These are phyloP conservation scores for Microcaecilia unicolor DNA, from an alignment of 2,797 vertebrate species.

Conservation along the genomic window DNA sequence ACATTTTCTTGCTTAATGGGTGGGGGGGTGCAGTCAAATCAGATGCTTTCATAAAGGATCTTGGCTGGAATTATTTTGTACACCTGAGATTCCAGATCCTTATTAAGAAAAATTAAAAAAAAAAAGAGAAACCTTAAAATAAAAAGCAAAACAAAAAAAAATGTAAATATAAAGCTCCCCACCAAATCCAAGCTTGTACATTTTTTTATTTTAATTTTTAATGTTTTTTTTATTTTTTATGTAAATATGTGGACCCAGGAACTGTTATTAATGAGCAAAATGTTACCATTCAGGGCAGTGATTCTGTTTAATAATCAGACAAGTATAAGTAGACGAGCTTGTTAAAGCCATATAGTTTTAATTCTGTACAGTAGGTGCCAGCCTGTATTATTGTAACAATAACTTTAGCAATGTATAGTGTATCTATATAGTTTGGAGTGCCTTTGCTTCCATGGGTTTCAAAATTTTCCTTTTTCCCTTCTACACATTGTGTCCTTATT, in stretches of 20 bases:
- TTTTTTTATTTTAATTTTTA: slow-evolving; percentile 63
- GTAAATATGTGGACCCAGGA: slow-evolving; percentile 97
- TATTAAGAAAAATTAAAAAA: too few species aligned
- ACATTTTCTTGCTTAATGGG: slow-evolving; percentile 6
- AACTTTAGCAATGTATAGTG: slow-evolving; percentile 98
- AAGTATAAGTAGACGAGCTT: slow-evolving; percentile 87
- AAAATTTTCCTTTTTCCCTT: slow-evolving; percentile 49
- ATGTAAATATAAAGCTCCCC: slow-evolving; percentile 67
- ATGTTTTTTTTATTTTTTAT: slow-evolving; percentile 74
- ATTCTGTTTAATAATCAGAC: slow-evolving; percentile 84
- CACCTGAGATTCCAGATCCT: slow-evolving; percentile 57
- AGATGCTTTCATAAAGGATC: slow-evolving; percentile 44
- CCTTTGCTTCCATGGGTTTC: slow-evolving; percentile 93
- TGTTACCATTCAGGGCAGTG: slow-evolving; percentile 86
- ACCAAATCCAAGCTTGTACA: slow-evolving; percentile 90
- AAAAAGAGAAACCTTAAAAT: too few species aligned
- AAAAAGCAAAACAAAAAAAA: slow-evolving; percentile 44
- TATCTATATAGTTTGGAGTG: slow-evolving; percentile 99
- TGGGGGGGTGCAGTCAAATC: slow-evolving; percentile 21
- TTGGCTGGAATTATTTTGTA: slow-evolving; percentile 53
- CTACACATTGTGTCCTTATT: slow-evolving; percentile 24
- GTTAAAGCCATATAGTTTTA: slow-evolving; percentile 98
- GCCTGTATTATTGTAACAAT: slow-evolving; percentile 96
- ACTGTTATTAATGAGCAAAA: slow-evolving; percentile 94
- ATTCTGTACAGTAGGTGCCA: slow-evolving; percentile 95